Percentiles rank a stretch among this genome's conserved stretches.
Conservation (phyloP, 2,888 invertebrate species). For the Spodoptera exigua region DNA sequence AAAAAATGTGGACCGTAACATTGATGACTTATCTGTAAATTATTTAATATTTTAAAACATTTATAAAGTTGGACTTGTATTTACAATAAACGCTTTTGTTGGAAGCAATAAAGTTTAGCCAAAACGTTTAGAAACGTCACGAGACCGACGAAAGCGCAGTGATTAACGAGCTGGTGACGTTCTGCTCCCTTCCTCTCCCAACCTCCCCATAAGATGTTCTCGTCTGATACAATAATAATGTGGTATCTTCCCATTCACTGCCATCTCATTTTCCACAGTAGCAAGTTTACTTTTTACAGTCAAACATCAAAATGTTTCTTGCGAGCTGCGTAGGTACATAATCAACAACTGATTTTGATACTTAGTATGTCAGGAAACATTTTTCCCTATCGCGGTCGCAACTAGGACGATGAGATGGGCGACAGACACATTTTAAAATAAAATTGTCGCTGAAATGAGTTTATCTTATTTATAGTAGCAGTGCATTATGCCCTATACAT, state of each 20-base stretch:
- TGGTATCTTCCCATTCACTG: slow-evolving; percentile 23
- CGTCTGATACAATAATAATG: slow-evolving; percentile 49
- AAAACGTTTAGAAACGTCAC: slow-evolving; percentile 71
- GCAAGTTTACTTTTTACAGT: slow-evolving; percentile 2
- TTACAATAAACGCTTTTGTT: slow-evolving; percentile 72
- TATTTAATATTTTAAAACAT: slow-evolving; percentile 77
- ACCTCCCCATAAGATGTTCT: slow-evolving; percentile 39
- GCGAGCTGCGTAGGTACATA: not conserved
- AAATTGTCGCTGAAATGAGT: slow-evolving; percentile 45
- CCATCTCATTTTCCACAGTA: slow-evolving; percentile 14
- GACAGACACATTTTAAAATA: slow-evolving; percentile 46
- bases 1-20: slow-evolving; percentile 55
- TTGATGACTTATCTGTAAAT: slow-evolving; percentile 64
- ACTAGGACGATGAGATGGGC: slow-evolving; percentile 28
- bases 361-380: slow-evolving; percentile 20
- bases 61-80: slow-evolving; percentile 71
- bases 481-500: slow-evolving; percentile 16
- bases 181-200: slow-evolving; percentile 54
- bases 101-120: slow-evolving; percentile 76
- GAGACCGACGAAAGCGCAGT: slow-evolving; percentile 76
- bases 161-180: slow-evolving; percentile 81
- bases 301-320: too few species aligned
- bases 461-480: slow-evolving; percentile 9
- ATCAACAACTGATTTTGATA: slow-evolving; percentile 33
- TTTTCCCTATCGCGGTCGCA: slow-evolving; percentile 33